Percentiles rank a stretch among this genome's conserved stretches.
These are phyloP conservation scores for Melanotaenia boesemani DNA, from an alignment of 2,797 vertebrate genomes.

Conservation along the genomic window DNA sequence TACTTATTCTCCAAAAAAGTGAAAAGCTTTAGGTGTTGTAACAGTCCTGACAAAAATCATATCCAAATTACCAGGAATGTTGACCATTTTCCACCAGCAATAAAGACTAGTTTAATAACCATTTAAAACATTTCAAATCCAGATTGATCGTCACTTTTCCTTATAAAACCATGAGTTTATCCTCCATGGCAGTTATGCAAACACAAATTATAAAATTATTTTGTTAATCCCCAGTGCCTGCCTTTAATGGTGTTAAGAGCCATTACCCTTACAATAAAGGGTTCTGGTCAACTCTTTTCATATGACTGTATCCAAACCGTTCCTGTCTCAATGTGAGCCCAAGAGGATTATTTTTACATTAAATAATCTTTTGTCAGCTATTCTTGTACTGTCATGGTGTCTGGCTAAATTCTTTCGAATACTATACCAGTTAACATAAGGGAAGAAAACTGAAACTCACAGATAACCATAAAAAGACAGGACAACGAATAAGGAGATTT, in stretches of 20 bases:
- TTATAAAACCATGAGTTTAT: neutral
- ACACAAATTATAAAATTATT: neutral
- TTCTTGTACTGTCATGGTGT: slow-evolving; percentile 11
- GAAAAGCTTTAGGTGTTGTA: neutral
- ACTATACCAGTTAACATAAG: slow-evolving; percentile 11
- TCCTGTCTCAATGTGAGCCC: slow-evolving; percentile 15
- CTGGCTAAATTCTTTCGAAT: slow-evolving; percentile 21
- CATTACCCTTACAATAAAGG: slow-evolving; percentile 1
- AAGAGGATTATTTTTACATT: slow-evolving; percentile 32
- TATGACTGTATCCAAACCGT: slow-evolving; percentile 24
- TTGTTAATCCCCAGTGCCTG: neutral
- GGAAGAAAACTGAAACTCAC: slow-evolving; percentile 22
- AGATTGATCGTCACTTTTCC: too few species aligned
- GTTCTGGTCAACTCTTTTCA: slow-evolving; percentile 31
- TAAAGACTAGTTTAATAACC: neutral
- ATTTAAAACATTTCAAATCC: neutral
- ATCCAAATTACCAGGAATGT: neutral
- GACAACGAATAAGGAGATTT: slow-evolving; percentile 4
- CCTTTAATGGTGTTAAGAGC: neutral
- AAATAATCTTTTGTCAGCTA: slow-evolving; percentile 18
- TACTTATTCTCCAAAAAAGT: neutral
- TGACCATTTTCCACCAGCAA: neutral
- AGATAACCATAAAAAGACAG: slow-evolving; percentile 1
- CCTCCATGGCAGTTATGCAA: neutral
- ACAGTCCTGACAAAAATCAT: neutral